Percentiles rank a stretch among this genome's conserved stretches.
phyloP scores from a whole-genome alignment of 2,113 vertebrate genomes.

The Copsychus sechellarum region DNA sequence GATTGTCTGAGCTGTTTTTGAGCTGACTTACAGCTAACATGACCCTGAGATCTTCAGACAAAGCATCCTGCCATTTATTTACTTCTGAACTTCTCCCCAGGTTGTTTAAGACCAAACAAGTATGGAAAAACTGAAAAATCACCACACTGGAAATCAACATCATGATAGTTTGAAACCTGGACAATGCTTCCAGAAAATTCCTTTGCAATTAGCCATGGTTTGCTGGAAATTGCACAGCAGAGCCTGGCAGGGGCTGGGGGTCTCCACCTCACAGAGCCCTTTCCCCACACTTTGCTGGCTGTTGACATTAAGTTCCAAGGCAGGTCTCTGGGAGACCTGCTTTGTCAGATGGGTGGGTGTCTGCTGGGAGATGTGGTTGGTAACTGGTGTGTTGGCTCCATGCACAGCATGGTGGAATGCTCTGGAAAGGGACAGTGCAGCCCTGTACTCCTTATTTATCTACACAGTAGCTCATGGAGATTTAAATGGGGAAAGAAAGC shows the following conservation, averaged over 20 bases:
- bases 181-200: neutral
- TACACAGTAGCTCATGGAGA: neutral
- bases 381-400: neutral
- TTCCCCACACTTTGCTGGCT: constrained; percentile 42
- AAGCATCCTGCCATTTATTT: constrained; percentile 6
- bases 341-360: constrained; percentile 56
- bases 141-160: neutral
- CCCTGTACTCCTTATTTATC: constrained; percentile 33
- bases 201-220: neutral
- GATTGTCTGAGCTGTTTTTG: neutral
- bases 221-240: neutral
- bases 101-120: neutral
- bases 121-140: neutral
- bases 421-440: neutral
- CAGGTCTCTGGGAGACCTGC: constrained; percentile 36
- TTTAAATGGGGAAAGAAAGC: neutral
- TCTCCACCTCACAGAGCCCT: neutral
- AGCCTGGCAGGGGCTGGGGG: neutral
- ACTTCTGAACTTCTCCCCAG: neutral
- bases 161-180: neutral
- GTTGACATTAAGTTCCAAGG: constrained; percentile 63
- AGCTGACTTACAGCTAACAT: rapidly evolving
- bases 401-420: neutral
- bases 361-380: neutral
- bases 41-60: neutral